Base-by-base conservation (phyloP, 2,113 vertebrate genomes). In the Grammomys surdaster region DNA sequence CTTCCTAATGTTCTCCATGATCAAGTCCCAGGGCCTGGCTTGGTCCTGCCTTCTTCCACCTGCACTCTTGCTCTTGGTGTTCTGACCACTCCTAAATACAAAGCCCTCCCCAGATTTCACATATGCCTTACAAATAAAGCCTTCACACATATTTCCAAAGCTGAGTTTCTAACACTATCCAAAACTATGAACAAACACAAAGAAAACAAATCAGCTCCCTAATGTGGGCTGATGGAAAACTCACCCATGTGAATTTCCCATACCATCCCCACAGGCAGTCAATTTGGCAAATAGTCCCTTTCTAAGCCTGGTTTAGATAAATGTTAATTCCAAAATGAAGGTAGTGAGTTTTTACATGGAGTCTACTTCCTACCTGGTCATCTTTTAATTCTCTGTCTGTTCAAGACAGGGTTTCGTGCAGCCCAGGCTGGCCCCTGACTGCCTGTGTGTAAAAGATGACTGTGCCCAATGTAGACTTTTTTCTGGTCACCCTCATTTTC, bases 301-400 rank as follows among this genome's bases (percentile, higher is more conserved):
- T 33, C 9, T 70, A 24, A 28, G 6, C 26, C 80, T 20, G 13
- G 36, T 11, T 26, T 51, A 6, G 11, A 24, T 5, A 56, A 7
- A 12, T 54, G 40, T 17, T 31, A 8, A 17, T 31, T 54, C 46
- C 4, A 40, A 40, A 65, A 77, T 31, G 51, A 75, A 4, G 2
- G 28, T 12, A 3, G 33, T n/a, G 13, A 8, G 1, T 14, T 0
- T 26, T n/a, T 70, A 1, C 11, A 10, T 3, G 7, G 4, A 8
- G 3, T 2, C 1, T 0, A 22, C 54, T 28, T 54, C 51, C 81
- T 33, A 3, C n/a, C 0, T 0, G 22, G 12, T 46, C 73, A 24
- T 43, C 76, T 1, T 1, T 26, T 72, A 67, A n/a, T 2, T n/a
- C 33, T 56, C 40, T 63, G 12, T 40, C 9, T 40, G 48, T 56